Evolutionary conservation across 2,888 invertebrate species (phyloP), one percentile per base, ranked within the genome.

Genomic region (Acrobeloides nanus): DNA sequence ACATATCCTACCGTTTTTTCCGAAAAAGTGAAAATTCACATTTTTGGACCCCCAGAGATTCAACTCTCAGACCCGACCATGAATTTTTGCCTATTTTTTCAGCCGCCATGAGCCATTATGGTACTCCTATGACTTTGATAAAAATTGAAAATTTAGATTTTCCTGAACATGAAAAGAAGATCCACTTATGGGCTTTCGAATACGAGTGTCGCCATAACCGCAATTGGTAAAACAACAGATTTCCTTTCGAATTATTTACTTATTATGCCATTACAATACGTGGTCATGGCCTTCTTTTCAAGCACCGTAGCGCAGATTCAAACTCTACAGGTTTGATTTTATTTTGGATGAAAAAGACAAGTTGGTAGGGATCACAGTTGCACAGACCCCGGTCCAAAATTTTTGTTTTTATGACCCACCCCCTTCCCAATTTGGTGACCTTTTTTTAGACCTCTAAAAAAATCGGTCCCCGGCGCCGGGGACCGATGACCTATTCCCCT

Each of bases 261-360:
- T 8, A 31, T 50, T 12, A 31, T 50, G 48, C 50, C 50, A n/a
- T 17, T 50, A 20, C 50, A 50, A 15, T 48, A 50, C 42, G 35
- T 47, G 10, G 15, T 50, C 8, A 48, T 50, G 50, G 50, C 49
- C 5, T 50, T 29, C 40, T 50, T 50, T 20, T 48, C 48, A 12
- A 34, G 34, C n/a, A 38, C 50, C 2, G 32, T 27, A 1, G 46
- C 50, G 3, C 25, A 48, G 24, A 3, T 50, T 7, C 18, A 20
- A 8, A 49, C 50, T 5, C 18, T 49, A 12, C 50, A 49, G 32
- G 50, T 49, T 17, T 4, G 38, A 10, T 8, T 5, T 20, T 44
- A 4, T 15, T 21, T 10, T 1, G n/a, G 8, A n/a, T n/a, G n/a
- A n/a, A n/a, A n/a, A n/a, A n/a, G n/a, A 4, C 1, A 33, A 33